A percentile compares a stretch with the other conserved stretches of the same genome.
Evolutionary conservation across 2,888 invertebrate genomes (phyloP).

Genomic region (Coenonympha glycerion): DNA sequence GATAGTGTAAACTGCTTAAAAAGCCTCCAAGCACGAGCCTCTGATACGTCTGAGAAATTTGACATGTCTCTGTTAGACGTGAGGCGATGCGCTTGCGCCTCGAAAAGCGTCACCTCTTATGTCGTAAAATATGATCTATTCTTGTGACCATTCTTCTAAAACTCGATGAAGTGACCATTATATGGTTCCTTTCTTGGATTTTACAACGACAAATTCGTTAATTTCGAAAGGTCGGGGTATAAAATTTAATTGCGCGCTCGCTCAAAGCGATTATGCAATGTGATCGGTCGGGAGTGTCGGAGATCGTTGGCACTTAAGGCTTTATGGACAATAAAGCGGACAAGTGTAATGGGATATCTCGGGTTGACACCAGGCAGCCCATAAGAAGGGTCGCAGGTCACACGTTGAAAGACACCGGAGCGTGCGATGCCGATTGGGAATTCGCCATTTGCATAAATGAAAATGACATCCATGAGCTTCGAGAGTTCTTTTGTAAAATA

Average conservation of each 20-base stretch:
- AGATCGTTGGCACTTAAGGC: conserved; percentile 53
- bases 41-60: not conserved
- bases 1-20: not conserved
- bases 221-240: conserved; percentile 25
- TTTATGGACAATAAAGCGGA: conserved; percentile 67
- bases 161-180: conserved; percentile 34
- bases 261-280: conserved; percentile 27
- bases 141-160: conserved; percentile 46
- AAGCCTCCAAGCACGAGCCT: not conserved
- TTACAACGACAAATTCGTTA: conserved; percentile 32
- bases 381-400: conserved; percentile 51
- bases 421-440: conserved; percentile 29
- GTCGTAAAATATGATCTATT: conserved; percentile 60
- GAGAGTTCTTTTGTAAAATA: conserved; percentile 5
- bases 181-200: conserved; percentile 34
- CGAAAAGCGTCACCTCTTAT: conserved; percentile 14
- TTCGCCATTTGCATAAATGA: conserved; percentile 27
- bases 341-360: conserved; percentile 60
- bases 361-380: conserved; percentile 44
- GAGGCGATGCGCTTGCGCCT: not conserved
- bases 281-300: conserved; percentile 30
- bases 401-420: conserved; percentile 33
- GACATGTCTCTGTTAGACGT: conserved; percentile 6
- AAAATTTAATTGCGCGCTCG: conserved; percentile 30
- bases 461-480: conserved; percentile 13